Percentiles rank a stretch among this genome's conserved stretches.
phyloP scores from a whole-genome alignment of 2,888 invertebrate species.

The Drosophila algonquin region DNA sequence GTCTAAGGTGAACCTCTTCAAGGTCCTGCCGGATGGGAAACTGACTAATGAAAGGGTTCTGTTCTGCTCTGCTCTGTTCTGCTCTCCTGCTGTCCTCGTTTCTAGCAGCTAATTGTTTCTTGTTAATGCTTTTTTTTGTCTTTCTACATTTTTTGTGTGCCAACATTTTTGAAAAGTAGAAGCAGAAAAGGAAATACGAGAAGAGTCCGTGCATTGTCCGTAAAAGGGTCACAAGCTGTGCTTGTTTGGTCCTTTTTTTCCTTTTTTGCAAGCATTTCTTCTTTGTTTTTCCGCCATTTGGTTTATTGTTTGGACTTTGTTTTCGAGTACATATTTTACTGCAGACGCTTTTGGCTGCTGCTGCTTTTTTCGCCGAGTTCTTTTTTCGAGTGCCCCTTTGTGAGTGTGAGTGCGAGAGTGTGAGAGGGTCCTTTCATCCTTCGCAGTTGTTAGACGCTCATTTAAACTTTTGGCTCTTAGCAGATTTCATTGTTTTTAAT shows the following conservation, averaged over 20 bases:
- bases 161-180: constrained; percentile 26
- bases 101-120: constrained; percentile 72
- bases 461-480: constrained; percentile 77
- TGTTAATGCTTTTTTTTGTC: constrained; percentile 71
- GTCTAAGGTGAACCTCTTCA: constrained; percentile 2
- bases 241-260: constrained; percentile 59
- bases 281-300: constrained; percentile 64
- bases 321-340: constrained; percentile 72
- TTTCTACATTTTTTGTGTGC: constrained; percentile 31
- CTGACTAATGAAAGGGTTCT: constrained; percentile 46
- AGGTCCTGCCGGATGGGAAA: constrained; percentile 15
- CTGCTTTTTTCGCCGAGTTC: constrained; percentile 41
- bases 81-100: constrained; percentile 51
- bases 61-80: neutral
- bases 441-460: constrained; percentile 70
- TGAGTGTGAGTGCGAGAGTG: constrained; percentile 8
- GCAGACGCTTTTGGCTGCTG: constrained; percentile 56
- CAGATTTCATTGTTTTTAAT: constrained; percentile 80
- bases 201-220: constrained; percentile 59
- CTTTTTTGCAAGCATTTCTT: constrained; percentile 42
- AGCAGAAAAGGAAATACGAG: constrained; percentile 11
- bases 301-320: constrained; percentile 77
- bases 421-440: constrained; percentile 41
- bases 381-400: constrained; percentile 34
- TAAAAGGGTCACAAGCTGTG: constrained; percentile 74